Base-by-base conservation (phyloP, 2,113 vertebrate genomes). In the Indri indri region DNA sequence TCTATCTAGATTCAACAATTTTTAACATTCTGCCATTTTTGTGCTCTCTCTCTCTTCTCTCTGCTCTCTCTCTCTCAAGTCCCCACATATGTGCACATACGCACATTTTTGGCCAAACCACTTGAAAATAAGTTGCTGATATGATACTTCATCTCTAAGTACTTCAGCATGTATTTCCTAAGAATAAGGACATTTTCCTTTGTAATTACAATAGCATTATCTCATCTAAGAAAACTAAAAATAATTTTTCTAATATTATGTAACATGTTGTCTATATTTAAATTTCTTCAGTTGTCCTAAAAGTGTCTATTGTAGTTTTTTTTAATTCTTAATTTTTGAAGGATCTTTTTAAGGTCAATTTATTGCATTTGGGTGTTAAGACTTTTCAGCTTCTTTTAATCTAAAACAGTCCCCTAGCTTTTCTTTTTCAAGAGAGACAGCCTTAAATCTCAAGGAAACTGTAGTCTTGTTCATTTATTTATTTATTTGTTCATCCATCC, bases 191-290 rank as follows among this genome's bases (percentile, higher is more conserved):
- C 16, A 37, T 63, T 96, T 83, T n/a, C 9, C 42, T 91, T 79
- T 68, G 13, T 81, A 92, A 86, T 77, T 85, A 74, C 6, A 73
- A 34, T 73, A 85, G 80, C 18, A 77, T 87, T 70, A 70, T 68
- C 30, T 92, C 65, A 96, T 34, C 40, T 52, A 63, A 88, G 57
- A 93, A 96, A 94, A 54, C 18, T 63, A 89, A 91, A 94, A 85
- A 50, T 76, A 70, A 81, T 47, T 61, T 91, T 93, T 68, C 12
- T 61, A 93, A 61, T n/a, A 91, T 52, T 8, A 47, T 74, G 16
- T 37, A 57, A 50, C 71, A 88, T 65, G 25, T n/a, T 83, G 10
- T 74, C 23, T 76, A 74, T 76, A 86, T 82, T 81, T 10, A 74
- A 37, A 73, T 45, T 91, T 84, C 34, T 13, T 17, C 37, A 82